Conservation (phyloP, 1,140 invertebrate genomes). For the Drosophila guanche region DNA sequence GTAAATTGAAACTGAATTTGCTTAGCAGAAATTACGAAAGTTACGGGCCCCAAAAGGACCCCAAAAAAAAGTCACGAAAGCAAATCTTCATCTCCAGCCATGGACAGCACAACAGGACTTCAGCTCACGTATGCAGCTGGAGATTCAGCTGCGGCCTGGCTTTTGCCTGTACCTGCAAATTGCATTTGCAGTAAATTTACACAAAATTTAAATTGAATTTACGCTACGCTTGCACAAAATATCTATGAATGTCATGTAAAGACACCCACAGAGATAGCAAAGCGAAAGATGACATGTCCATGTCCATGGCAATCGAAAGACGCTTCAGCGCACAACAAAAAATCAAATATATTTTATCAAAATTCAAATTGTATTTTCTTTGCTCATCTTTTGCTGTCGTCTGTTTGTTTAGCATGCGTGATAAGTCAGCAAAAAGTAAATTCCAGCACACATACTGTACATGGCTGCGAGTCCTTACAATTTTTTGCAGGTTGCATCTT, state of each 20-base stretch:
- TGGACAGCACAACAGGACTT: constrained; percentile 8
- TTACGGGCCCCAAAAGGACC: background rate
- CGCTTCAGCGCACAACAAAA: constrained; percentile 30
- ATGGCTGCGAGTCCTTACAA: too few relatives aligned
- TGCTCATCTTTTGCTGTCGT: constrained; percentile 46
- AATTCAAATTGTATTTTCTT: constrained; percentile 77
- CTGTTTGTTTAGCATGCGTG: constrained; percentile 60
- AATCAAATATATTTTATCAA: constrained; percentile 78
- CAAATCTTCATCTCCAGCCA: background rate
- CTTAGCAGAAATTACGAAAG: constrained; percentile 4
- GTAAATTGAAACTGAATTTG: too few relatives aligned
- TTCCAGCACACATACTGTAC: constrained; percentile 8
- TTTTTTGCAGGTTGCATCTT: too few relatives aligned
- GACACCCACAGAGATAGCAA: background rate
- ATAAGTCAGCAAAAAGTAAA: constrained; percentile 66
- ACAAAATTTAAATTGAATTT: constrained; percentile 79
- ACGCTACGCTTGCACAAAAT: constrained; percentile 77
- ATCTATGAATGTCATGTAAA: constrained; percentile 70
- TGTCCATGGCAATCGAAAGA: constrained; percentile 11
- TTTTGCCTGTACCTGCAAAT: constrained; percentile 61
- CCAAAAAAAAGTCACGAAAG: background rate
- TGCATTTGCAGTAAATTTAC: constrained; percentile 78
- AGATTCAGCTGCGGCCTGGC: constrained; percentile 6
- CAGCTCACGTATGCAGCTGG: constrained; percentile 52
- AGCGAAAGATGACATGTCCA: background rate